Evolutionary conservation across 2,888 invertebrate genomes (phyloP), one percentile per base, ranked within the genome.

Genomic region (Gerosis bhagava): DNA sequence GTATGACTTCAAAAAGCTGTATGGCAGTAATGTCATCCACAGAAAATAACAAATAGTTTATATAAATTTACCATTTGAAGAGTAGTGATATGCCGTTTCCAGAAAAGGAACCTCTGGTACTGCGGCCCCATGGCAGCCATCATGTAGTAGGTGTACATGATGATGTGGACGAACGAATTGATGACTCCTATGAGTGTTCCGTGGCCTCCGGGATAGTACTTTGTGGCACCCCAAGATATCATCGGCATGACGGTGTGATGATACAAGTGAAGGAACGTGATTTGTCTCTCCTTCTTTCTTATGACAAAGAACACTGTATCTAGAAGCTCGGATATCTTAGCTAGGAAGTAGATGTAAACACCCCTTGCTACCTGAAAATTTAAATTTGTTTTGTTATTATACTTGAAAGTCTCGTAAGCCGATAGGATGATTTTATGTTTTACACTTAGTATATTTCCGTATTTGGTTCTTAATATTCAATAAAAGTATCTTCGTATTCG

Each of bases 241-340:
- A 97, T 92, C 1, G 97, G 97, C 98, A 98, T 98, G 31, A 97
- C 95, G 0, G 97, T 96, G 72, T 98, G 98, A 75, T 98, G 98
- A 70, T 97, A 97, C 63, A 98, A 91, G 69, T 98, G 98, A 42
- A 98, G 92, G 73, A 96, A 96, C 0, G 96, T 95, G 39, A 98
- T 93, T 83, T 98, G 98, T 5, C 92, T 92, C 56, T 96, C 93
- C 68, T 97, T 98, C 87, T 98, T 98, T 41, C 98, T 91, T 63
- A 98, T 89, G 11, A 98, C 95, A 82, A 98, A 98, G 90, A 98
- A 98, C 13, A 97, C 93, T 0, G 97, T 97, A 70, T 98, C 97
- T 39, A 97, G 90, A 3, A 98, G 92, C 74, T 98, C 98, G 1
- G 96, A 93, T 55, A 97, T 93, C 86, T 98, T 98, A 45, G 96